A percentile compares a stretch with the other conserved stretches of the same genome.
These are phyloP conservation scores for Pterostichus madidus DNA, from an alignment of 2,888 invertebrate species.

Conservation along the genomic window DNA sequence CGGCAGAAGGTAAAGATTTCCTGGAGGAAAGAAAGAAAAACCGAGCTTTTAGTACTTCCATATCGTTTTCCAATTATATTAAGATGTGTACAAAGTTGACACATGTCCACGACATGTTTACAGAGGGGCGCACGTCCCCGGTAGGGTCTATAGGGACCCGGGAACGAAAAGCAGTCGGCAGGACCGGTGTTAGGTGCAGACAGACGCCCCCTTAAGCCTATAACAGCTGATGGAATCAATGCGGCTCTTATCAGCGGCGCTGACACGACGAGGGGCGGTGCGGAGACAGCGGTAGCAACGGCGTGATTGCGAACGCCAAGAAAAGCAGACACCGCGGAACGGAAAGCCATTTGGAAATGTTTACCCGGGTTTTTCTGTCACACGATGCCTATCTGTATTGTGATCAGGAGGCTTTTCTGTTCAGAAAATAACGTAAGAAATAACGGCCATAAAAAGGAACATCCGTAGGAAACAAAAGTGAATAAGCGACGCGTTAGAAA, in stretches of 20 bases:
- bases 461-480: constrained; percentile 66
- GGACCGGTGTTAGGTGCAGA: constrained; percentile 27
- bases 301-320: constrained; percentile 34
- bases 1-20: background rate
- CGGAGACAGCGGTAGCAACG: background rate
- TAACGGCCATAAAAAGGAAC: constrained; percentile 67
- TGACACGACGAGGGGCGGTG: background rate
- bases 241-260: constrained; percentile 49
- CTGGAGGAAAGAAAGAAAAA: background rate
- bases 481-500: constrained; percentile 66
- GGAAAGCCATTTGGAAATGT: constrained; percentile 67
- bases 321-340: constrained; percentile 51
- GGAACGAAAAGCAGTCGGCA: constrained; percentile 16
- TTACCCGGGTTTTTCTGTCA: constrained; percentile 66
- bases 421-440: constrained; percentile 64
- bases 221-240: constrained; percentile 65
- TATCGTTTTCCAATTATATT: constrained; percentile 67
- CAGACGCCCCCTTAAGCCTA: constrained; percentile 53
- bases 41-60: constrained; percentile 60
- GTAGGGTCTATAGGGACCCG: background rate
- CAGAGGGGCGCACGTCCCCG: constrained; percentile 27
- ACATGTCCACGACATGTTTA: constrained; percentile 66
- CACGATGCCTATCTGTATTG: constrained; percentile 67
- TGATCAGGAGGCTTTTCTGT: constrained; percentile 65
- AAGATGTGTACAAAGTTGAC: constrained; percentile 67